A percentile compares a stretch with the other conserved stretches of the same genome.
Evolutionary conservation across 2,113 vertebrate species (phyloP).

Genomic region (Myrmecobius fasciatus): DNA sequence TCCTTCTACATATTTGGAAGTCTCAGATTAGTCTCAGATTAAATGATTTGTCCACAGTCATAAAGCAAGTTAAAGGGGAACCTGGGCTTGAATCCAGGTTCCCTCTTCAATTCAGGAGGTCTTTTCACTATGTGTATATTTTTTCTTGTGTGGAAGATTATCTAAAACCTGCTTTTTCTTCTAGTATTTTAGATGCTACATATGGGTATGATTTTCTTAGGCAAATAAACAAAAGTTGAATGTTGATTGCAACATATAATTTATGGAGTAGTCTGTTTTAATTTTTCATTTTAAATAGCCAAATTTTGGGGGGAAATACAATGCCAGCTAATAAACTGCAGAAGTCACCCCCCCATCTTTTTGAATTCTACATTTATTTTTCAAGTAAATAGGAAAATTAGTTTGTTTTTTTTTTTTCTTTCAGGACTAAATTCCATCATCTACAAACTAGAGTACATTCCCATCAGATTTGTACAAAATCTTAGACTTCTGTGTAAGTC

Average conservation of each 20-base stretch:
- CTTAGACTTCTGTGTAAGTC: neutral
- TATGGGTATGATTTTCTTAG: conserved; percentile 52
- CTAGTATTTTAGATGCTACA: conserved; percentile 37
- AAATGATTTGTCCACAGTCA: neutral
- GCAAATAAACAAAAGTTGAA: conserved; percentile 52
- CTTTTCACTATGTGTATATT: neutral
- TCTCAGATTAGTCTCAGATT: neutral
- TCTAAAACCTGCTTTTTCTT: conserved; percentile 15
- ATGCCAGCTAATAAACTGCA: conserved; percentile 36
- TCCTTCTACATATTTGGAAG: neutral
- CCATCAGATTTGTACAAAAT: neutral
- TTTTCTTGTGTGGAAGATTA: neutral
- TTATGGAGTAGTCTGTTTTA: neutral
- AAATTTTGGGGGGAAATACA: conserved; percentile 48
- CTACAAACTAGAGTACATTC: conserved; percentile 47
- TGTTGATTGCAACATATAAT: conserved; percentile 32
- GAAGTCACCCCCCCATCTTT: conserved; percentile 18
- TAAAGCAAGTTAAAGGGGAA: neutral
- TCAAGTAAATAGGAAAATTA: conserved; percentile 49
- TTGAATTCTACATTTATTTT: conserved; percentile 35
- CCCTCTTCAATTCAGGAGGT: conserved; percentile 6
- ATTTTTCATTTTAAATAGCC: neutral
- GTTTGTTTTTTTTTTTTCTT: neutral
- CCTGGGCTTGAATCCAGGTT: neutral
- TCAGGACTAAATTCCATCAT: neutral